Base-by-base conservation (phyloP, 1,140 invertebrate genomes). In the Araneus ventricosus region DNA sequence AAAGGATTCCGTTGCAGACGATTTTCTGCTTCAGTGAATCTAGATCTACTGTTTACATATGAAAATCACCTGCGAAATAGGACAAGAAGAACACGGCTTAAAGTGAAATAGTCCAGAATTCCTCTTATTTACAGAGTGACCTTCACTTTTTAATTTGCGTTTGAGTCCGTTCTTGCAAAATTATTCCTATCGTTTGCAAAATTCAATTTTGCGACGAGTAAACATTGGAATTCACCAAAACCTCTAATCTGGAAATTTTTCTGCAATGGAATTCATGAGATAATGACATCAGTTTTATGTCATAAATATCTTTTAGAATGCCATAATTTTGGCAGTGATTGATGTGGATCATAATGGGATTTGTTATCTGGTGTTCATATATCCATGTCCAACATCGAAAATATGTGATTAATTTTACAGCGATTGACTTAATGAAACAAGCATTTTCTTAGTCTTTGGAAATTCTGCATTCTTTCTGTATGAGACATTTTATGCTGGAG, bases 11-110 rank as follows among this genome's bases (percentile, higher is more conserved):
- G 5, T 0, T 34, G 70, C 70, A 75, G 17, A 75, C 70, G 70
- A 75, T 75, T 75, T 75, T 75, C 70, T 22, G 70, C 70, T 75
- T 34, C 70, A 75, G 6, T 37, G 70, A 75, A 75, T 20, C 17
- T 37, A 17, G 14, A 37, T 20, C 20, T 37, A 30, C 34, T 17
- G 20, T 75, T 37, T 34, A 34, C 20, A 1, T 34, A 5, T 6
- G 30, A 34, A 34, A 59, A 59, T 59, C 24, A 67, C 27, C 27
- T n/a, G n/a, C 10, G n/a, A 75, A 75, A 22, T 75, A 34, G 70
- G 30, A 5, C 70, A 75, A 75, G 70, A 75, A 37, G 70, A 75
- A 75, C 70, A 34, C 30, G 14, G 20, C 30, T 34, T 30, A 4
- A 34, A 20, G 20, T 37, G 70, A 37, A 37, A 75, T 20, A 75